phyloP scores from a whole-genome alignment of 2,113 vertebrate species.

The Bungarus multicinctus region DNA sequence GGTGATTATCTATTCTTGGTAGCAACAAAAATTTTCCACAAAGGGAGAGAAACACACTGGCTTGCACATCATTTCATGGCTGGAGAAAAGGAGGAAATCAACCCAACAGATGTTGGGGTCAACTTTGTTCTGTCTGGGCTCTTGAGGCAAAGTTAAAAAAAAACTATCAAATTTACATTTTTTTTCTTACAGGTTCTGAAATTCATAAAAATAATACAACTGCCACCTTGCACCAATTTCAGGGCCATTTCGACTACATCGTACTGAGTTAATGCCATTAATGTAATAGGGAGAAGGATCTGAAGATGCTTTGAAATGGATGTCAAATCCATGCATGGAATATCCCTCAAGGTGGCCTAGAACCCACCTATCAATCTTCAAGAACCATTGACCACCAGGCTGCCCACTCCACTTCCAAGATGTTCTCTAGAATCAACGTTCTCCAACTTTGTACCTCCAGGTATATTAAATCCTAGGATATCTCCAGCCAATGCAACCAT shows the following conservation, averaged over 20 bases:
- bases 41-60: neutral
- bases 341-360: neutral
- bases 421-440: neutral
- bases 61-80: neutral
- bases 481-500: neutral
- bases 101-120: neutral
- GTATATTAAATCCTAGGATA: neutral
- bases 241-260: neutral
- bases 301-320: neutral
- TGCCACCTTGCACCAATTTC: neutral
- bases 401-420: neutral
- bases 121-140: neutral
- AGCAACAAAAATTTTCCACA: neutral
- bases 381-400: neutral
- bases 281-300: neutral
- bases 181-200: neutral
- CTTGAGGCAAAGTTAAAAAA: neutral
- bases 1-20: neutral
- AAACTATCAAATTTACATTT: neutral
- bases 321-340: neutral
- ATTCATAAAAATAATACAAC: neutral
- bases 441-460: neutral
- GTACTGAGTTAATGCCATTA: neutral
- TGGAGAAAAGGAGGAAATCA: neutral
- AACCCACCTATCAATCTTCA: neutral